These are phyloP conservation scores for Lysandra bellargus DNA, from an alignment of 2,888 invertebrate genomes.

Conservation along the genomic window DNA sequence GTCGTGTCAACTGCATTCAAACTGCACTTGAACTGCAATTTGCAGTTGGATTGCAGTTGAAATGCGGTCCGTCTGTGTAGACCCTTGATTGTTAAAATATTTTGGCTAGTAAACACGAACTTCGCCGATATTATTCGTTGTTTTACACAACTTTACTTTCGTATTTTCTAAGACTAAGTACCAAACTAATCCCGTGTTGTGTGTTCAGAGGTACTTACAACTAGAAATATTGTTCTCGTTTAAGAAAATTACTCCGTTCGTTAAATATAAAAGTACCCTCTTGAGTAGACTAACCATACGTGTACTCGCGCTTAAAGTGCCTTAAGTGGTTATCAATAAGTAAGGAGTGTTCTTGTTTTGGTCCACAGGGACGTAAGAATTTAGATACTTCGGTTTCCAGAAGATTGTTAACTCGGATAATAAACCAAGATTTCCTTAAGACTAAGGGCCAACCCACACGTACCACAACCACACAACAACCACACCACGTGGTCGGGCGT, in stretches of 20 bases:
- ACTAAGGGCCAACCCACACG: no score
- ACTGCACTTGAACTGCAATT: no score
- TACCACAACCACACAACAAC: no score
- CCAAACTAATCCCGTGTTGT: not conserved
- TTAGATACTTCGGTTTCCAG: no score
- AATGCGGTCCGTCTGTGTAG: no score
- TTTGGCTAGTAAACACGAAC: not conserved
- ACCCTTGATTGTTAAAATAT: not conserved
- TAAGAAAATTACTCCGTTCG: constrained; percentile 12
- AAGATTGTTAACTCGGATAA: no score
- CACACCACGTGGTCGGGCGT: no score
- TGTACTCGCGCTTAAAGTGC: not conserved
- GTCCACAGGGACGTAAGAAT: no score
- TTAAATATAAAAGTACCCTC: constrained; percentile 13
- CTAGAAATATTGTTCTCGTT: constrained; percentile 2
- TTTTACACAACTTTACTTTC: not conserved
- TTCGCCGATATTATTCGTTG: not conserved
- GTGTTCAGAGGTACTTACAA: not conserved
- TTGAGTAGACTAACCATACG: not conserved
- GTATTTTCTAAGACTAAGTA: not conserved
- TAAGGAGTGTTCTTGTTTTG: no score
- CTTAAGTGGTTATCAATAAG: constrained; percentile 3
- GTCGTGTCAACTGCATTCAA: no score
- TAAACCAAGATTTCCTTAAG: no score
- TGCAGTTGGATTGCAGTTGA: no score